Evolutionary conservation across 2,113 vertebrate genomes (phyloP).

Genomic region (human): GRCh38 chr2:29247501-29248000

Average conservation of each 20-base stretch:
- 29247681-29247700: background rate
- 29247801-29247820: background rate
- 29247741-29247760: background rate
- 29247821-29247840: background rate
- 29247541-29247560: background rate
- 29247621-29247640: background rate
- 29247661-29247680: background rate
- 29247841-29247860: background rate
- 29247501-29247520: too few species aligned
- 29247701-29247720: background rate
- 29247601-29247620: background rate
- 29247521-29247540: background rate
- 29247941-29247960: background rate
- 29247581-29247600: background rate
- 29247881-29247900: background rate
- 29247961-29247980: background rate
- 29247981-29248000: background rate
- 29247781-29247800: rapidly evolving
- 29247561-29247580: background rate
- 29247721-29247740: background rate
- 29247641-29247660: background rate
- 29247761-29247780: background rate
- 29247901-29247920: background rate
- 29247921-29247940: slow-evolving; percentile 1
- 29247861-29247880: background rate